Evolutionary conservation across 1,140 invertebrate species (phyloP).

Genomic region (Hylaeus volcanicus): DNA sequence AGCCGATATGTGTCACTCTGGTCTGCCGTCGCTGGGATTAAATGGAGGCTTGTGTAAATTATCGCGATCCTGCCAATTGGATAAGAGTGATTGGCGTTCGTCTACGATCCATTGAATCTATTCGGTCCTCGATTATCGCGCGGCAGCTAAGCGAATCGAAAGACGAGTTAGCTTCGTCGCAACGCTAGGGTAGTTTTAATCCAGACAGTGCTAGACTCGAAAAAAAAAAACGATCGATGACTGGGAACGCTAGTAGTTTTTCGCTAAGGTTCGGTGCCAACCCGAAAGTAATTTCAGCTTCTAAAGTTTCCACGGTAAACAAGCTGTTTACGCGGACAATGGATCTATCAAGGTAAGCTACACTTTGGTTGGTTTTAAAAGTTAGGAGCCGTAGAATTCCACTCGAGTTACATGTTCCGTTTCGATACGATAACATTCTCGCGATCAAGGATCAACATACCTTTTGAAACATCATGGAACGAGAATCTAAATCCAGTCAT

Average conservation of each 20-base stretch:
- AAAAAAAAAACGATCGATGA: neutral
- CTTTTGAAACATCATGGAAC: too few relatives aligned
- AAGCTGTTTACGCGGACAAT: slow-evolving; percentile 39
- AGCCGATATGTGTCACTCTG: slow-evolving; percentile 31
- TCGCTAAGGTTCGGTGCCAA: slow-evolving; percentile 25
- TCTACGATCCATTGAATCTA: slow-evolving; percentile 20
- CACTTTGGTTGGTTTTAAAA: neutral
- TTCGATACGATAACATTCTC: neutral
- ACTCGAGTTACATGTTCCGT: neutral
- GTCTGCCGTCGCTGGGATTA: slow-evolving; percentile 32
- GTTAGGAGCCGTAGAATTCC: neutral
- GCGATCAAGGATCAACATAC: neutral
- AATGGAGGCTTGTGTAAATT: slow-evolving; percentile 32
- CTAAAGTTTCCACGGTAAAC: slow-evolving; percentile 27
- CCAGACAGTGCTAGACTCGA: neutral
- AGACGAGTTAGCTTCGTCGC: neutral
- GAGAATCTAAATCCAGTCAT: too few relatives aligned
- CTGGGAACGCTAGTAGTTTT: neutral
- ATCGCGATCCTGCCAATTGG: slow-evolving; percentile 37
- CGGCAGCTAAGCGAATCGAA: neutral
- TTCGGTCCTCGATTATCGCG: slow-evolving; percentile 21
- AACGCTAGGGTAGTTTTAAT: slow-evolving; percentile 6
- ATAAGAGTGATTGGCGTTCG: slow-evolving; percentile 18
- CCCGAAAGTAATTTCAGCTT: neutral
- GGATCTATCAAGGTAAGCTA: slow-evolving; percentile 10